Base-by-base conservation (phyloP, 2,113 vertebrate species). In the Naja naja region DNA sequence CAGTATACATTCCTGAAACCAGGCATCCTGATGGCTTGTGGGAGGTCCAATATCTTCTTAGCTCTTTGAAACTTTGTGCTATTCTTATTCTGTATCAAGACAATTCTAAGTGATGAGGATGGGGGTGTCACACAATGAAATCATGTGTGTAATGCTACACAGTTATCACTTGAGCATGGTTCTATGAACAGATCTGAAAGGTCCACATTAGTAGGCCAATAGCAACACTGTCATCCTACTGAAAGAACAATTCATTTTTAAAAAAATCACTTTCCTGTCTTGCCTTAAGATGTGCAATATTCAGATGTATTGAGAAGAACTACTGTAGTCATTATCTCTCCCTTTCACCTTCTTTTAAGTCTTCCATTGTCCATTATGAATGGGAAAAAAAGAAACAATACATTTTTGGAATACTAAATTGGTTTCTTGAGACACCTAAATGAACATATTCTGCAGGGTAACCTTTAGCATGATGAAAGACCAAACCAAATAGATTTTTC, bases 21-120 rank as follows among this genome's bases (percentile, higher is more conserved):
- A 93, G 64, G 69, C 0, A 4, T 94, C 93, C 93, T 89, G 91
- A 88, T 91, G 93, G 53, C 95, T 92, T 64, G 91, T 89, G 55
- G 85, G 92, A 94, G 92, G 25, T 64, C 93, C 56, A 60, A 92
- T 56, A 86, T 91, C 55, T 69, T 91, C 49, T 94, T 88, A 0
- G 0, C 91, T 90, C 94, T 69, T 39, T 81, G n/a, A 39, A 93
- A 86, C 85, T 90, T 74, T 90, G 25, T 85, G 91, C 74, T 12
- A 87, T 93, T 95, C 92, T 94, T 94, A 94, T 34, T 49, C 53
- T 39, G 47, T 10, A 52, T 81, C 34, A 85, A 27, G 45, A 91
- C 69, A 85, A 45, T 53, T 56, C 34, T 56, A 30, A 43, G 47
- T 69, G 60, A 89, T 16, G 30, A 27, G 30, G 74, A 52, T 47